These are phyloP conservation scores for Apeira syringaria DNA, from an alignment of 2,888 invertebrate species.

Conservation along the genomic window DNA sequence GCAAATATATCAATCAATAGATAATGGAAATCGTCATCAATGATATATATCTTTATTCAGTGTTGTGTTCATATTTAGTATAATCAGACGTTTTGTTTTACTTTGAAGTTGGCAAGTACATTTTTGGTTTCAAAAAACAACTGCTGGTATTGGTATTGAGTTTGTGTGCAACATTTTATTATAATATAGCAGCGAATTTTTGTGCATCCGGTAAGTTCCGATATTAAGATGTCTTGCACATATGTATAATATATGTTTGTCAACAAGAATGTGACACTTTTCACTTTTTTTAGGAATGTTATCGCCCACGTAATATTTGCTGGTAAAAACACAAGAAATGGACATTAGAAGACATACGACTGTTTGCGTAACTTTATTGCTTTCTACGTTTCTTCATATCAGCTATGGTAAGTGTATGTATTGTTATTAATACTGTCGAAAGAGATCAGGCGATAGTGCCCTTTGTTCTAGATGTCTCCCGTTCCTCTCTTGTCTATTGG, in stretches of 20 bases:
- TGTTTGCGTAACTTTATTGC: constrained; percentile 15
- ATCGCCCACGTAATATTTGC: constrained; percentile 12
- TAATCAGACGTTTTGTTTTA: constrained; percentile 38
- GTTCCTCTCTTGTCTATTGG: no score
- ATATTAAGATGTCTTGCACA: neutral
- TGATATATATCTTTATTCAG: constrained; percentile 46
- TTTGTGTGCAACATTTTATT: neutral
- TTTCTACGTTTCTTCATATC: constrained; percentile 28
- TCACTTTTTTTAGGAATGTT: constrained; percentile 36
- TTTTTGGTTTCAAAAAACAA: no score
- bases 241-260: no score
- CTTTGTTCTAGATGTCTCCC: no score
- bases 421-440: no score
- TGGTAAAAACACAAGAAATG: constrained; percentile 28
- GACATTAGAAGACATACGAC: constrained; percentile 24
- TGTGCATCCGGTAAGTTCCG: constrained; percentile 2
- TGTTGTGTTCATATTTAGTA: constrained; percentile 43
- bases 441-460: no score
- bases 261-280: neutral
- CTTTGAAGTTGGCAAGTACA: neutral
- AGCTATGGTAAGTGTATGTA: constrained; percentile 49
- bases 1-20: constrained; percentile 64
- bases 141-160: no score
- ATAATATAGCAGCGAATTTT: neutral
- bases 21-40: constrained; percentile 53